A percentile compares a stretch with the other conserved stretches of the same genome.
Evolutionary conservation across 2,888 invertebrate species (phyloP).

Genomic region (Lycia hirtaria): DNA sequence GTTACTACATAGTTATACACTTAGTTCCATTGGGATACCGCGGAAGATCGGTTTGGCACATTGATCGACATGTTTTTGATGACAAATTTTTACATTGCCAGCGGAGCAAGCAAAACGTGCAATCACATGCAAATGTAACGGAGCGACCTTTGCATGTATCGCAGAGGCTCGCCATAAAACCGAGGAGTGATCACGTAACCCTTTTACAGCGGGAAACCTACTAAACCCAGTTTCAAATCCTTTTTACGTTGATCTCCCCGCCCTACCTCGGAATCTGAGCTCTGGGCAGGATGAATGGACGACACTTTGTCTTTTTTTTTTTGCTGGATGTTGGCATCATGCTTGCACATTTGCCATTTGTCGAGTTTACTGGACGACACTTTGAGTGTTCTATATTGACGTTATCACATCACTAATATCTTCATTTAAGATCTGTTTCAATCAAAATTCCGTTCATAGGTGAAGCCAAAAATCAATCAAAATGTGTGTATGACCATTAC

Average conservation of each 20-base stretch:
- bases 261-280: slow-evolving; percentile 3
- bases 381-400: too few relatives aligned
- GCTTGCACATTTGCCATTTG: too few relatives aligned
- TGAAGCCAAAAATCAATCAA: too few relatives aligned
- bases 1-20: too few relatives aligned
- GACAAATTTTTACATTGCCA: background rate
- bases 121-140: slow-evolving; percentile 9
- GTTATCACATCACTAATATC: too few relatives aligned
- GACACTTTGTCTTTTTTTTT: background rate
- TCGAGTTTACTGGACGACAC: too few relatives aligned
- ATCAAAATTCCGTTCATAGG: too few relatives aligned
- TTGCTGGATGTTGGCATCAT: too few relatives aligned
- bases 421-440: too few relatives aligned
- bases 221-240: slow-evolving; percentile 16
- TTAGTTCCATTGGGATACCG: too few relatives aligned
- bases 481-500: too few relatives aligned
- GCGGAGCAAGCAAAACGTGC: background rate
- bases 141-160: slow-evolving; percentile 8
- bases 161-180: slow-evolving; percentile 11
- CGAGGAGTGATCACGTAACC: slow-evolving; percentile 14
- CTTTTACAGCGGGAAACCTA: slow-evolving; percentile 14
- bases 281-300: background rate
- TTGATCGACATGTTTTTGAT: background rate
- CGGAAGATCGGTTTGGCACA: too few relatives aligned
- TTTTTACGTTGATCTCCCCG: background rate